Conservation (phyloP, 2,113 vertebrate species). For the Oncorhynchus gorbuscha region DNA sequence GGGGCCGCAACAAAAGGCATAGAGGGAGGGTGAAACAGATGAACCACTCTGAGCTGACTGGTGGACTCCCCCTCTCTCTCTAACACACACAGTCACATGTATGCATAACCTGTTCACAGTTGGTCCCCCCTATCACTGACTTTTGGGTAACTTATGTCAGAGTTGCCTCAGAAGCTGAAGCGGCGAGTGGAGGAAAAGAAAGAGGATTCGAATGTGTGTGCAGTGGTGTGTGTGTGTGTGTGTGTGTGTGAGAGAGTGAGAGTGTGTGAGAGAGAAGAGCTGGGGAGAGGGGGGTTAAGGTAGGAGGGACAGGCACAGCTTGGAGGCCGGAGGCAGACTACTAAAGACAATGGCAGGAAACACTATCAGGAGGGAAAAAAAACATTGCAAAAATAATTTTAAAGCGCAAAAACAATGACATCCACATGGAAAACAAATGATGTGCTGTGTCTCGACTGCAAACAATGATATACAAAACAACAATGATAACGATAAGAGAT, state of each 20-base stretch:
- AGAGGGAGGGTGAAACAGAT: conserved; percentile 54
- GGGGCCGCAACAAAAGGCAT: conserved; percentile 69
- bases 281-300: conserved; percentile 40
- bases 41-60: conserved; percentile 53
- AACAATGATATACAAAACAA: not conserved
- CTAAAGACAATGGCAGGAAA: conserved; percentile 75
- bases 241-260: conserved; percentile 1
- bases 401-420: conserved; percentile 63
- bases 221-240: conserved; percentile 25
- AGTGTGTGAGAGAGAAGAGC: conserved; percentile 19
- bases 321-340: conserved; percentile 60
- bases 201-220: conserved; percentile 30
- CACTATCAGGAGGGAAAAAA: conserved; percentile 67
- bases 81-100: no score
- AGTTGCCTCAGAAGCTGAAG: conserved; percentile 64
- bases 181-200: conserved; percentile 56
- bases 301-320: conserved; percentile 52
- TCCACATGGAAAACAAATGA: conserved; percentile 46
- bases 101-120: not conserved
- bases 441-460: not conserved
- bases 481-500: not conserved
- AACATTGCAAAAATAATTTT: conserved; percentile 67
- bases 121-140: conserved; percentile 56
- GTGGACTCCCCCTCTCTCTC: conserved; percentile 5
- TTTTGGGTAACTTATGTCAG: conserved; percentile 36